These are phyloP conservation scores for Endomychus coccineus DNA, from an alignment of 2,888 invertebrate genomes.

Conservation along the genomic window DNA sequence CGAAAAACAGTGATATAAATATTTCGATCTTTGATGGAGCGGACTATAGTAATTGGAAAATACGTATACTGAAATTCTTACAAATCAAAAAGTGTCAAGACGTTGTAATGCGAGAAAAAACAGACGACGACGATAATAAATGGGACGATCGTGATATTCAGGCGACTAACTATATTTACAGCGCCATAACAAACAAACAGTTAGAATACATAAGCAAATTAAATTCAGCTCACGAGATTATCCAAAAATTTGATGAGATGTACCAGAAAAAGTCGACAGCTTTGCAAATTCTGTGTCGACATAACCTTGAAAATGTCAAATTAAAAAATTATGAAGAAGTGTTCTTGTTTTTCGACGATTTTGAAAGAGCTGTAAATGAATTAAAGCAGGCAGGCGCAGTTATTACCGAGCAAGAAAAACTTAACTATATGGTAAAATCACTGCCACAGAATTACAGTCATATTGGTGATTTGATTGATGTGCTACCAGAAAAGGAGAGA, in stretches of 20 bases:
- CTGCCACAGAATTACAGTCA: slow-evolving; percentile 16
- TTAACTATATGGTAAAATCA: slow-evolving; percentile 18
- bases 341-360: slow-evolving; percentile 6
- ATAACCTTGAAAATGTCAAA: too few species aligned
- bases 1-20: too few species aligned
- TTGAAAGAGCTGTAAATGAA: slow-evolving; percentile 17
- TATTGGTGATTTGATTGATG: slow-evolving; percentile 17
- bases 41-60: slow-evolving; percentile 25
- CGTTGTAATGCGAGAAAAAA: slow-evolving; percentile 12
- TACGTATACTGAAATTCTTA: slow-evolving; percentile 19
- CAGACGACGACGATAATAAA: slow-evolving; percentile 6
- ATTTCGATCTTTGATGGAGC: slow-evolving; percentile 10
- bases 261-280: slow-evolving; percentile 13
- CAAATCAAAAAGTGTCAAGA: slow-evolving; percentile 20
- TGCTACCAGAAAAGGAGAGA: slow-evolving; percentile 14
- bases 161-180: slow-evolving; percentile 21
- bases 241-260: slow-evolving; percentile 24
- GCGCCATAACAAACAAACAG: slow-evolving; percentile 20
- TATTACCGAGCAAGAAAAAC: too few species aligned
- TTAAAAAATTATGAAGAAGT: slow-evolving; percentile 10
- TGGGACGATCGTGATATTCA: slow-evolving; percentile 22
- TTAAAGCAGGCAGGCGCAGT: slow-evolving; percentile 17
- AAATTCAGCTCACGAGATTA: slow-evolving; percentile 21
- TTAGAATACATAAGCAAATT: slow-evolving; percentile 19
- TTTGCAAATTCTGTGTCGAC: slow-evolving; percentile 2